Percentiles rank a stretch among this genome's conserved stretches.
phyloP scores from a whole-genome alignment of 2,888 invertebrate genomes.

The Lydus trimaculatus region DNA sequence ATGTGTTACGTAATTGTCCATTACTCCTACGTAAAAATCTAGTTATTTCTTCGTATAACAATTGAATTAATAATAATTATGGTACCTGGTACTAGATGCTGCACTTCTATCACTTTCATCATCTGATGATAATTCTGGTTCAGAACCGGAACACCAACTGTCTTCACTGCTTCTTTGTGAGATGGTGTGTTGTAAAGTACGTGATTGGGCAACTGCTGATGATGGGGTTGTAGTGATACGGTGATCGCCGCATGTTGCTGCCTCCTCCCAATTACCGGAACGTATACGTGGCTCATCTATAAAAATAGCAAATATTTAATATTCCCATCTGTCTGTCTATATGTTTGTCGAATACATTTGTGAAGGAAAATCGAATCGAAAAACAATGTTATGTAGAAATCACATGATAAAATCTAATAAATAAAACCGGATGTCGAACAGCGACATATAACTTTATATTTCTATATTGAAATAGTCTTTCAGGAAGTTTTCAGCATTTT shows the following conservation, averaged over 20 bases:
- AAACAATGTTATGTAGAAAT: too few relatives aligned
- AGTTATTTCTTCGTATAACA: neutral
- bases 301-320: slow-evolving; percentile 40
- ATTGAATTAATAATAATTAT: neutral
- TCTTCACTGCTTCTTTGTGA: slow-evolving; percentile 67
- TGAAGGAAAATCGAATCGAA: too few relatives aligned
- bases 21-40: slow-evolving; percentile 63
- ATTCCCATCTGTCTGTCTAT: too few relatives aligned
- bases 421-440: too few relatives aligned
- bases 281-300: slow-evolving; percentile 82
- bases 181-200: slow-evolving; percentile 57
- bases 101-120: slow-evolving; percentile 68
- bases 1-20: slow-evolving; percentile 79
- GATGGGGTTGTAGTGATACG: slow-evolving; percentile 63
- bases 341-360: too few relatives aligned
- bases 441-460: too few relatives aligned
- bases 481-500: too few relatives aligned
- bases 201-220: slow-evolving; percentile 64
- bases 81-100: slow-evolving; percentile 62
- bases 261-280: slow-evolving; percentile 83
- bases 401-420: too few relatives aligned
- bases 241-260: slow-evolving; percentile 59
- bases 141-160: slow-evolving; percentile 72
- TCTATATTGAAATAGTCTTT: too few relatives aligned
- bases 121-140: slow-evolving; percentile 69